Conservation (phyloP, 64 coral and sea anemone species). For the Stichodactyla helianthus region DNA sequence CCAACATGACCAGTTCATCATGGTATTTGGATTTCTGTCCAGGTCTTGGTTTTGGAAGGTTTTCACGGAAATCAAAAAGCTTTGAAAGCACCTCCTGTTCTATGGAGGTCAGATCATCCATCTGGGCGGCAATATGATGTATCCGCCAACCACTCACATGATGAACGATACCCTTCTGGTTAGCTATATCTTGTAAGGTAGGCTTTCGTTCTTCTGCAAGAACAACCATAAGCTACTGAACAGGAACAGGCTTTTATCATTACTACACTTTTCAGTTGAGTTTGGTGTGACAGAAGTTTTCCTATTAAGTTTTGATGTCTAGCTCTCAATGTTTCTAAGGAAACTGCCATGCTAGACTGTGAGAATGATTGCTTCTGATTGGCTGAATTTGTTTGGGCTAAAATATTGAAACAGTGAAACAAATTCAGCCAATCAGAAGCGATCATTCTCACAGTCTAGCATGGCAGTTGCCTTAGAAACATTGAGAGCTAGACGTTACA, state of each 20-base stretch:
- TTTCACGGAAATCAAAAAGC: constrained; percentile 82
- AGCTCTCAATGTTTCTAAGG: too few relatives aligned
- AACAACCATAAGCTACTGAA: not conserved
- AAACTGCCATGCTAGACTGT: too few relatives aligned
- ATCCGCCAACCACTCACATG: constrained; percentile 90
- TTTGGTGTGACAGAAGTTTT: too few relatives aligned
- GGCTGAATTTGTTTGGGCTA: too few relatives aligned
- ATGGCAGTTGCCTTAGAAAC: too few relatives aligned
- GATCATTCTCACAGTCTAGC: too few relatives aligned
- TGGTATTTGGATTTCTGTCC: constrained; percentile 93
- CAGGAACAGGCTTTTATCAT: not conserved
- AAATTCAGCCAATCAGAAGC: too few relatives aligned
- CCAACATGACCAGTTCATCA: constrained; percentile 88
- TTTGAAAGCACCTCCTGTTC: constrained; percentile 91
- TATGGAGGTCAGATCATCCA: constrained; percentile 81
- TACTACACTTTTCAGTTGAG: too few relatives aligned
- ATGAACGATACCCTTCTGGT: constrained; percentile 75
- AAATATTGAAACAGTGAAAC: too few relatives aligned
- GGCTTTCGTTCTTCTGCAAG: constrained; percentile 92
- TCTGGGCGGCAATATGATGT: constrained; percentile 85
- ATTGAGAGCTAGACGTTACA: too few relatives aligned
- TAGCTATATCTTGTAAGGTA: constrained; percentile 89
- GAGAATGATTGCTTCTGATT: too few relatives aligned
- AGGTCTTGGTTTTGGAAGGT: constrained; percentile 69
- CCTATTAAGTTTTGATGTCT: too few relatives aligned